phyloP scores from a whole-genome alignment of 2,888 invertebrate species.

The Rhagophthalmus giganteus region DNA sequence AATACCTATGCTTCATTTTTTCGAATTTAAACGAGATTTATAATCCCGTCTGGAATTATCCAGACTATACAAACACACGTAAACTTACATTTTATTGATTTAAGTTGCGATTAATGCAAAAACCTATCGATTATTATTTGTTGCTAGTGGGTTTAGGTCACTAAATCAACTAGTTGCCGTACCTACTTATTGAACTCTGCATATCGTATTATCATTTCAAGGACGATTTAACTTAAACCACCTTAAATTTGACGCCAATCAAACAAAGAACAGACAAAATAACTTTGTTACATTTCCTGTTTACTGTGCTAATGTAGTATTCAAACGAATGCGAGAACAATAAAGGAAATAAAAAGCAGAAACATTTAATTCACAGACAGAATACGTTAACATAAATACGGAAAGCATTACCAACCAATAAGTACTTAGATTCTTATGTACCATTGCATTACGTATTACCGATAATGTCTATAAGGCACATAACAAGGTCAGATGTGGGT shows the following conservation, averaged over 20 bases:
- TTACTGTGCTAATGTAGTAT: constrained; percentile 20
- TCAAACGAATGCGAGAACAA: constrained; percentile 21
- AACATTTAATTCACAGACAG: constrained; percentile 27
- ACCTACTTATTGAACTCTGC: no score
- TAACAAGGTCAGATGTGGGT: neutral
- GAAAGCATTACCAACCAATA: constrained; percentile 3
- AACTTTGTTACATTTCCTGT: constrained; percentile 22
- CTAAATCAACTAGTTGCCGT: no score
- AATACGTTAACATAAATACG: constrained; percentile 24
- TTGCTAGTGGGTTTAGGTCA: no score
- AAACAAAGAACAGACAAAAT: constrained; percentile 9
- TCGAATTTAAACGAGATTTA: no score
- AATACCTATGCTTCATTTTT: no score
- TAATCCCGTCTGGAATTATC: no score
- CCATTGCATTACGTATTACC: constrained; percentile 1
- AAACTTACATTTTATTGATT: no score
- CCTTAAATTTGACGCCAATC: neutral
- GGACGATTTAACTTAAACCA: no score
- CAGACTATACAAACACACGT: no score
- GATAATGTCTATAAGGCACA: neutral
- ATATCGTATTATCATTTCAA: no score
- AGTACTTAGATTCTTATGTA: neutral
- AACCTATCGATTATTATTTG: no score
- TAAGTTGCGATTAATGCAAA: no score
- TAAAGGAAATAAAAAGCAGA: constrained; percentile 14